Conservation (phyloP, 2,113 vertebrate species). For the Eurypyga helias region DNA sequence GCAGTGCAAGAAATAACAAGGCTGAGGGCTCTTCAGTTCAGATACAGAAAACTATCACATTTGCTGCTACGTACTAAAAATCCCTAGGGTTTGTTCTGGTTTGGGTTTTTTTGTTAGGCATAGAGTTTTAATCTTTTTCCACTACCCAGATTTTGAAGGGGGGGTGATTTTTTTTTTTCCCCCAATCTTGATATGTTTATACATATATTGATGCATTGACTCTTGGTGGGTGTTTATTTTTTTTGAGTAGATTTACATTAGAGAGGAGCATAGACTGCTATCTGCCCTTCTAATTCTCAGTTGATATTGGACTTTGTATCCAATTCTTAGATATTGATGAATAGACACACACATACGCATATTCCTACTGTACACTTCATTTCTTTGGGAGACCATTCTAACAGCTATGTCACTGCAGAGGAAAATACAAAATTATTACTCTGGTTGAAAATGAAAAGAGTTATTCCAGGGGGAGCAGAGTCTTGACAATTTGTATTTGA, state of each 20-base stretch:
- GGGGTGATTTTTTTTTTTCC: too few species aligned
- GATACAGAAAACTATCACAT: neutral
- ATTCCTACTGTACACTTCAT: neutral
- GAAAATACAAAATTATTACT: neutral
- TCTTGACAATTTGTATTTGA: neutral
- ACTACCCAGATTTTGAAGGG: neutral
- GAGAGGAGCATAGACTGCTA: neutral
- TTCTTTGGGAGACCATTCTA: neutral
- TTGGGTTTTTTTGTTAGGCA: neutral
- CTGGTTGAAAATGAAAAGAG: neutral
- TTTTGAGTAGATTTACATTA: neutral
- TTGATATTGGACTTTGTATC: neutral
- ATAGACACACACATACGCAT: neutral
- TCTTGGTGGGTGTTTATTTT: neutral
- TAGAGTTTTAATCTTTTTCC: neutral
- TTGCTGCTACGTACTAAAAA: neutral
- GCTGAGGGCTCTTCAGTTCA: neutral
- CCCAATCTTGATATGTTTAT: neutral
- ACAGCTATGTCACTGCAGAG: neutral
- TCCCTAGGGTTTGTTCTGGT: neutral
- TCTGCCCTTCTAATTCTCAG: neutral
- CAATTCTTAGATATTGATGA: neutral
- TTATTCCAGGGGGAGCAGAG: neutral
- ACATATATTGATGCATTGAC: neutral
- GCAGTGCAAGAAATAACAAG: neutral